A percentile compares a stretch with the other conserved stretches of the same genome.
These are phyloP conservation scores for Lutra lutra DNA, from an alignment of 2,797 vertebrate genomes.

Conservation along the genomic window DNA sequence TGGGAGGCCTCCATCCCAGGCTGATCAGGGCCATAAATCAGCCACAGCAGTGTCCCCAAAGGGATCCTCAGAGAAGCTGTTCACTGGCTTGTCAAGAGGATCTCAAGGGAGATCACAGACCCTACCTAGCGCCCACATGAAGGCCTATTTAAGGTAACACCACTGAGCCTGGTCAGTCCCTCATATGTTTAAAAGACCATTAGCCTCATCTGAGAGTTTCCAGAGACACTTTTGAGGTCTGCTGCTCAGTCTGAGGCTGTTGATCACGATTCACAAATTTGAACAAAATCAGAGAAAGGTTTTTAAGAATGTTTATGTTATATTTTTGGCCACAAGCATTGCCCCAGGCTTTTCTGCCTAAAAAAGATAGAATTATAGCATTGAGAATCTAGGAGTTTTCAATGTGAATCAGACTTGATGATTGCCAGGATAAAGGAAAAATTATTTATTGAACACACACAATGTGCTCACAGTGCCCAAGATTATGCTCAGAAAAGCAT, in stretches of 20 bases:
- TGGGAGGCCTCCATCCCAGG: neutral
- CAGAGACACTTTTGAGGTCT: neutral
- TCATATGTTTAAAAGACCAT: neutral
- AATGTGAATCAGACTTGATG: neutral
- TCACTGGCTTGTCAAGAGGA: neutral
- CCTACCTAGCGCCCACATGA: neutral
- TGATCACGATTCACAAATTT: neutral
- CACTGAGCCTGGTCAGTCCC: neutral
- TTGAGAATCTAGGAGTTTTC: neutral
- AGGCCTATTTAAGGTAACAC: conserved; percentile 18
- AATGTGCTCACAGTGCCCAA: neutral
- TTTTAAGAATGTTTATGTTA: neutral
- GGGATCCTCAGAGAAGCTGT: neutral
- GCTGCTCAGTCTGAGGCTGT: neutral
- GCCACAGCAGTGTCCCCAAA: neutral
- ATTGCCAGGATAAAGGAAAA: neutral
- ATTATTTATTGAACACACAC: neutral
- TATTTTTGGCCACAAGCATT: neutral
- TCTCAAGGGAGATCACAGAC: neutral
- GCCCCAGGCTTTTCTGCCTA: neutral
- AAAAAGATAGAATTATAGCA: neutral
- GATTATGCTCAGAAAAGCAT: neutral
- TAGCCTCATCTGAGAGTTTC: neutral
- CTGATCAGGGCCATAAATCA: neutral
- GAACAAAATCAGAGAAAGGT: neutral